A percentile compares a stretch with the other conserved stretches of the same genome.
phyloP scores from a whole-genome alignment of 2,797 vertebrate species.

The Ctenopoma kingsleyae region DNA sequence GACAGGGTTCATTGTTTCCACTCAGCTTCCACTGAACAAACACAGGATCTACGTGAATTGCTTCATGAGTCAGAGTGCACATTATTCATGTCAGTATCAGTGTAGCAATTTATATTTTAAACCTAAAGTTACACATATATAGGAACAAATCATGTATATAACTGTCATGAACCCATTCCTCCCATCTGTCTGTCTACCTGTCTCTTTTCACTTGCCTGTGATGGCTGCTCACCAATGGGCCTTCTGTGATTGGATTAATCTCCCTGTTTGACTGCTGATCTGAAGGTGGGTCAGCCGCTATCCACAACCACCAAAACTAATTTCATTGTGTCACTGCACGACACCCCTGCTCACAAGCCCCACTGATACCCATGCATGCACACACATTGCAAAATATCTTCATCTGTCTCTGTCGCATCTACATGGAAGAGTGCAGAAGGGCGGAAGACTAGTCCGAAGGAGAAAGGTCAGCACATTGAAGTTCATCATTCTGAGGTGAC shows the following conservation, averaged over 20 bases:
- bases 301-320: slow-evolving; percentile 75
- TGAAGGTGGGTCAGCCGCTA: slow-evolving; percentile 67
- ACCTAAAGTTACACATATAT: slow-evolving; percentile 48
- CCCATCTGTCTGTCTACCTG: slow-evolving; percentile 32
- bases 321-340: slow-evolving; percentile 71
- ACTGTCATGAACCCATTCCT: slow-evolving; percentile 41
- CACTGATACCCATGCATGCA: slow-evolving; percentile 49
- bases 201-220: slow-evolving; percentile 57
- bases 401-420: slow-evolving; percentile 86
- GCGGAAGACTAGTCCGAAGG: slow-evolving; percentile 67
- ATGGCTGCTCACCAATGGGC: slow-evolving; percentile 54
- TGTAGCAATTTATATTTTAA: slow-evolving; percentile 53
- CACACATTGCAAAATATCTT: slow-evolving; percentile 77
- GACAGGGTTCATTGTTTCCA: not conserved
- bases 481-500: slow-evolving; percentile 82
- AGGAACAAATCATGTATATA: slow-evolving; percentile 47
- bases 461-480: slow-evolving; percentile 81
- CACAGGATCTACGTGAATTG: not conserved
- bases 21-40: not conserved
- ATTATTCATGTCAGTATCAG: slow-evolving; percentile 21
- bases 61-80: not conserved
- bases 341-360: slow-evolving; percentile 43
- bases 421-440: slow-evolving; percentile 73
- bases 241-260: slow-evolving; percentile 75
- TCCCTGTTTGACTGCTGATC: slow-evolving; percentile 60